Evolutionary conservation across 1,140 invertebrate species (phyloP), one percentile per base, ranked within the genome.

Genomic region (Zaprionus nigranus): DNA sequence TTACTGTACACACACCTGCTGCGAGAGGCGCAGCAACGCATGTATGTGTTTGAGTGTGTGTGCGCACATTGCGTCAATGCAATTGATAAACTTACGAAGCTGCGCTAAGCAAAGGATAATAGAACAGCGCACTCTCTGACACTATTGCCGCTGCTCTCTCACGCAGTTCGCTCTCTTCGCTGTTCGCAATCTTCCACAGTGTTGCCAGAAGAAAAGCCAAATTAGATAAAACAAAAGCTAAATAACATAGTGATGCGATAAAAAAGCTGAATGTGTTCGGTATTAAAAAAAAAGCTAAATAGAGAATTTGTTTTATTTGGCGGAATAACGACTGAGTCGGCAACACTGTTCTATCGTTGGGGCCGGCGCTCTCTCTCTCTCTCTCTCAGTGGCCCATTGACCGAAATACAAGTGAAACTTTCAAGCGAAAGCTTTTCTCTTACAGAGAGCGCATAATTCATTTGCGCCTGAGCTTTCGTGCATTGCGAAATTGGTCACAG

Each of bases 21-120:
- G 83, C 83, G 62, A 86, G 75, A 71, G 72, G 74, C 75, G 56
- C 53, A 57, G 40, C 40, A 49, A 78, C 51, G 28, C 56, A 11
- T 36, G 11, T 36, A 43, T 34, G 22, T 40, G 38, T 58, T 49
- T 61, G 38, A 69, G 65, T 60, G 57, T 60, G 53, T 69, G 38
- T 78, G 78, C 26, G 60, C 38, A 51, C 58, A 79, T 82, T 86
- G 79, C 83, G 83, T 86, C 83, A 86, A 87, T 88, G 67, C 78
- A 83, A 77, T 87, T 80, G 79, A 78, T 66, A 79, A 71, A 68
- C 63, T 68, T 28, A 46, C n/a, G 30, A 11, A 34, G 9, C 40
- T 46, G 40, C 40, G n/a, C 64, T 72, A 73, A 73, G 26, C 77
- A 70, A 79, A 87, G 83, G 83, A 86, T 86, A 80, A 71, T 65